Conservation (phyloP, 2,113 vertebrate genomes). For the Platysternon megacephalum region DNA sequence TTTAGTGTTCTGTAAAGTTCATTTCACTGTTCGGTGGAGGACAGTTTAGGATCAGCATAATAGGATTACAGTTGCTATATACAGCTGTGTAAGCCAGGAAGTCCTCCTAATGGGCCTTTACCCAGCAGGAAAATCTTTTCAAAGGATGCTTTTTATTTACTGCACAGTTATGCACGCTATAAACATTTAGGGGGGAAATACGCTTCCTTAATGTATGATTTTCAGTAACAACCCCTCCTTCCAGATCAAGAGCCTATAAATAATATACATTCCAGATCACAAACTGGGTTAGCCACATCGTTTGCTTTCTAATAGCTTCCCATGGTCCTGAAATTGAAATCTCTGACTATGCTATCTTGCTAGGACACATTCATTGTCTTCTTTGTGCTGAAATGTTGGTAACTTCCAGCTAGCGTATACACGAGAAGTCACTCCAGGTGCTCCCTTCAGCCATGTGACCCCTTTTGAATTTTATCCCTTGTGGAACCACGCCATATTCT, state of each 20-base stretch:
- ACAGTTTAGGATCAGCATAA: conserved; percentile 76
- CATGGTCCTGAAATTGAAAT: not conserved
- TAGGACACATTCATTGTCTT: not conserved
- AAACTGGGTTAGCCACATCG: fast-evolving
- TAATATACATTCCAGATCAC: fast-evolving
- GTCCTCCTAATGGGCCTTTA: conserved; percentile 71
- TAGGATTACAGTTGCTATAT: conserved; percentile 76
- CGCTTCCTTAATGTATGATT: not conserved
- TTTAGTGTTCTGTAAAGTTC: conserved; percentile 60
- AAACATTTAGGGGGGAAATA: not conserved
- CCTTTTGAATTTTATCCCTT: fast-evolving
- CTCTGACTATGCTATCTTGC: not conserved
- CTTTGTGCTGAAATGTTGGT: not conserved
- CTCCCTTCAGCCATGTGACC: not conserved
- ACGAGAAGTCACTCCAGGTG: not conserved
- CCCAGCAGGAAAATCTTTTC: conserved; percentile 57
- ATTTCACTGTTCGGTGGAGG: conserved; percentile 65
- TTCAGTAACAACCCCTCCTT: not conserved
- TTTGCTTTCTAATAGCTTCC: fast-evolving
- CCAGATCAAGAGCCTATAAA: fast-evolving
- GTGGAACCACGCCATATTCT: too few relatives aligned
- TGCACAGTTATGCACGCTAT: not conserved
- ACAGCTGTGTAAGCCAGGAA: conserved; percentile 73
- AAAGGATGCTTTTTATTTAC: conserved; percentile 42
- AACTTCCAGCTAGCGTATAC: not conserved